Base-by-base conservation (phyloP, 2,113 vertebrate species). In the Chascanopsetta lugubris region DNA sequence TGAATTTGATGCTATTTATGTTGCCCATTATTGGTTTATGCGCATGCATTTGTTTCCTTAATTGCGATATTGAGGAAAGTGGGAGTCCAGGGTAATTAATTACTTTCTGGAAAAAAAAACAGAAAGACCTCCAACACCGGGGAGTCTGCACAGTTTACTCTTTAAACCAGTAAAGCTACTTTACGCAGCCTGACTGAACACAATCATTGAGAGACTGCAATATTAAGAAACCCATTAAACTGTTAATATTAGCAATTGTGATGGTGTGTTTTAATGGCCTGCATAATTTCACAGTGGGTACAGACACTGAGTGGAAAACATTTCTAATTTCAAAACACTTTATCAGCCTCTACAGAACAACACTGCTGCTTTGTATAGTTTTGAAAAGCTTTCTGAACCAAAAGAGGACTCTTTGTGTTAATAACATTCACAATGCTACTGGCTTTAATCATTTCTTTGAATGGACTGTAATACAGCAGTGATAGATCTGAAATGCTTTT, bases 31-130 rank as follows among this genome's bases (percentile, higher is more conserved):
- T 75, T 77, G 69, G 64, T 76, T 80, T 80, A 75, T 43, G 67
- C 60, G 53, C 38, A 69, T 58, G 46, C 60, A 83, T 83, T 79
- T 72, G 62, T 77, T 79, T 72, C 30, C 51, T 42, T 85, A 80
- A 80, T 83, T 72, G 72, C 77, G 67, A 77, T 61, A 78, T 46
- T 73, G 62, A 72, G 26, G n/a, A 79, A 61, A 49, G 45, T 53
- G 51, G 60, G 59, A 68, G 63, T 68, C 80, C 45, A 24, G 24
- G 10, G 1, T 77, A 61, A 85, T 66, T 64, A 81, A 82, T 84
- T 78, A 47, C 80, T 67, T 65, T 58, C 48, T 56, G 3, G 13
- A 12, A 42, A 24, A 26, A 18, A 11, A 27, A 17, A 26, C n/a
- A n/a, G n/a, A 68, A 64, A 34, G 57, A 56, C n/a, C 34, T 55